Base-by-base conservation (phyloP, 2,888 invertebrate species). In the Thera britannica region DNA sequence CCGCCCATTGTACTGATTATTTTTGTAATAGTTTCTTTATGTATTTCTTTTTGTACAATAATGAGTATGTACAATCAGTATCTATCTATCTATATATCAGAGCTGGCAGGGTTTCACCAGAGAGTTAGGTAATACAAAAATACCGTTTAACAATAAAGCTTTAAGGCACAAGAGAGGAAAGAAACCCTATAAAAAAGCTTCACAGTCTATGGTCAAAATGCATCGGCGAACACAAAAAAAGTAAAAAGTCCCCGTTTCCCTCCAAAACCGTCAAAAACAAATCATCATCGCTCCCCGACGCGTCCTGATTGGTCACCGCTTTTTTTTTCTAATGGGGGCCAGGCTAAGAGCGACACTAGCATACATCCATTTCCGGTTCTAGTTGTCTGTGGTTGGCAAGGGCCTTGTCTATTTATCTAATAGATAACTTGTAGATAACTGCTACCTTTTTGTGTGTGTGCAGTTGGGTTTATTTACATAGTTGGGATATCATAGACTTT, bases 261-360 rank as follows among this genome's bases (percentile, higher is more conserved):
- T 44, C 64, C 57, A 46, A 64, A 68, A 23, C 61, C 65, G 65
- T 68, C 65, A 65, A 62, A 65, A 65, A 68, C 65, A 68, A 65
- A 68, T 68, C 68, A 68, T 67, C 62, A 62, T 52, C 11, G 34
- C 51, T 38, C 38, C 35, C 36, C 2, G 35, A 23, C 68, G 54
- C 62, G 12, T 62, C 11, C 49, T 62, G 54, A 68, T 68, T 68
- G 68, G 68, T 58, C 44, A 58, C 5, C n/a, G 46, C 63, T 61
- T 68, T 68, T 65, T 68, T 44, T 68, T 65, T 65, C 23, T 65
- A 68, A 41, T 41, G 55, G 65, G 68, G 68, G 57, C 56, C 65
- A 44, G 55, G 56, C 63, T 56, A 4, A 55, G 48, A 7, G 7
- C 34, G 41, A 12, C 36, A 23, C 38, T 38, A 9, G 12, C 54